phyloP scores from a whole-genome alignment of 2,113 vertebrate species.

The Erythrocercus mccallii region DNA sequence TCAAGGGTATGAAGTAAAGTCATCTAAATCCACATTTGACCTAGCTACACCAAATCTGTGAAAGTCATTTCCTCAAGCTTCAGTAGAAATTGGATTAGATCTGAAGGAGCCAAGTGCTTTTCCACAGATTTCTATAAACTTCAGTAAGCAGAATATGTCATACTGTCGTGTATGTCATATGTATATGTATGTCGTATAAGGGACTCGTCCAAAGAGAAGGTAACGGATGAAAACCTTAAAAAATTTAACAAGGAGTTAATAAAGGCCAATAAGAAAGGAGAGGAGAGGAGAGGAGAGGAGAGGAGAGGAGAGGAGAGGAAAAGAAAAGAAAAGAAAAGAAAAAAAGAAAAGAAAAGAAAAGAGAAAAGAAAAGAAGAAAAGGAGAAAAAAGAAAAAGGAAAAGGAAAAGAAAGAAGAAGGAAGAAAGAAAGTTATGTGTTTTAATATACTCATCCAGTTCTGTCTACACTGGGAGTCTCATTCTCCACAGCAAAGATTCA shows the following conservation, averaged over 20 bases:
- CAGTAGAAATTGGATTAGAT: background rate
- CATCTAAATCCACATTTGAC: background rate
- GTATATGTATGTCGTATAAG: too few species aligned
- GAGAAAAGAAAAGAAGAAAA: accelerated
- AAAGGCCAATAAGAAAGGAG: background rate
- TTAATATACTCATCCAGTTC: background rate
- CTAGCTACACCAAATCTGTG: background rate
- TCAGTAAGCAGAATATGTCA: background rate
- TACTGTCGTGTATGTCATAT: too few species aligned
- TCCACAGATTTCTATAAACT: background rate
- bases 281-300: background rate
- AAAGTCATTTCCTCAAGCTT: background rate
- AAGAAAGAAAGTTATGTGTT: background rate
- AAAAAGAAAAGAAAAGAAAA: accelerated
- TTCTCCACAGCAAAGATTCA: background rate
- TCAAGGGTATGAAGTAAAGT: background rate
- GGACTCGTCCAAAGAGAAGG: background rate
- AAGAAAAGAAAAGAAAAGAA: accelerated
- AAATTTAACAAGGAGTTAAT: background rate
- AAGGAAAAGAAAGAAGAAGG: accelerated
- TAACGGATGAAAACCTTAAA: background rate
- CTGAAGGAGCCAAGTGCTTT: background rate
- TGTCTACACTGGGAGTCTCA: background rate
- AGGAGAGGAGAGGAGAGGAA: background rate
- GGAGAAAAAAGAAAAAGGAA: accelerated